Percentiles rank a stretch among this genome's conserved stretches.
Evolutionary conservation across 2,888 invertebrate species (phyloP).

Genomic region (Lasioglossum morio): DNA sequence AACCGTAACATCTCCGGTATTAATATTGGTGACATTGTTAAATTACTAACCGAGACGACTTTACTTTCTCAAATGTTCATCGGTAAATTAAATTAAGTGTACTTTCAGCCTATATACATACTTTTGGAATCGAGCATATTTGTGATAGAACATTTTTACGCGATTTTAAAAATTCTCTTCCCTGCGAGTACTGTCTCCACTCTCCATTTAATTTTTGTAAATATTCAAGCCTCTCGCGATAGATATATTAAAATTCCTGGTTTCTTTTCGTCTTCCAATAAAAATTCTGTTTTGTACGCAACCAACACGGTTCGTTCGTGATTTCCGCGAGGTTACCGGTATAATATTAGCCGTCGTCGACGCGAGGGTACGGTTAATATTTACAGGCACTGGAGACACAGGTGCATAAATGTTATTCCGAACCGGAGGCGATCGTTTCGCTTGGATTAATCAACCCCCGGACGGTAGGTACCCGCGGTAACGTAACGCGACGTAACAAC

Average conservation of each 20-base stretch:
- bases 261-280: neutral
- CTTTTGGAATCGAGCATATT: neutral
- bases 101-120: neutral
- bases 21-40: neutral
- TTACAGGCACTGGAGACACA: constrained; percentile 17
- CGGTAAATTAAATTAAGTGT: too few relatives aligned
- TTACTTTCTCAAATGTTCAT: neutral
- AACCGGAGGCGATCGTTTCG: constrained; percentile 34
- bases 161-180: neutral
- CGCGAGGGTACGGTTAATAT: constrained; percentile 25
- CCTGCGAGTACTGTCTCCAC: neutral
- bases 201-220: neutral
- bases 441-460: constrained; percentile 39
- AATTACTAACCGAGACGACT: neutral
- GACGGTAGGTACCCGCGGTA: constrained; percentile 2
- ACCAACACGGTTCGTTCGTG: neutral
- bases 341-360: constrained; percentile 11
- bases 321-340: neutral
- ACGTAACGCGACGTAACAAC: constrained; percentile 31
- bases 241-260: neutral
- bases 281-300: neutral
- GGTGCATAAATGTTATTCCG: constrained; percentile 37
- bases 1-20: neutral
- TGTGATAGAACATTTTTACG: neutral
- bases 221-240: too few relatives aligned